Evolutionary conservation across 37 sponge, comb jelly and placozoan genomes (phyloP).

Genomic region (Oopsacas minuta): DNA sequence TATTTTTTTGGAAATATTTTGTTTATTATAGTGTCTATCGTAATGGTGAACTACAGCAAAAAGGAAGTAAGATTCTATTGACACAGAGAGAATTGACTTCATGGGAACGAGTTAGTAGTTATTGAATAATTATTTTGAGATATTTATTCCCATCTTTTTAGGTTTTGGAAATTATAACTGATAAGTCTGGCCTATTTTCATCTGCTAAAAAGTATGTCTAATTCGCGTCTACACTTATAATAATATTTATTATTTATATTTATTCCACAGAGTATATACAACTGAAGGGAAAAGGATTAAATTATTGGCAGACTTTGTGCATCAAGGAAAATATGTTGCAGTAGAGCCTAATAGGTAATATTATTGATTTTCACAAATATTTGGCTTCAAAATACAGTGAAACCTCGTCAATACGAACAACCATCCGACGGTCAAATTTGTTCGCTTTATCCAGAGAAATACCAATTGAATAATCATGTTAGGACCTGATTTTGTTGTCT

Average conservation of each 20-base stretch:
- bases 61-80: neutral
- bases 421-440: too few relatives aligned
- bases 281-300: conserved; percentile 1
- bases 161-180: neutral
- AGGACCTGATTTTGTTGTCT: too few relatives aligned
- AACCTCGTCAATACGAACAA: too few relatives aligned
- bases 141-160: neutral
- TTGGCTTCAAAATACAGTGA: too few relatives aligned
- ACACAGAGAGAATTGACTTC: conserved; percentile 5
- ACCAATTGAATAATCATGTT: too few relatives aligned
- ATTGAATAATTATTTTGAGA: too few relatives aligned
- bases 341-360: conserved; percentile 8
- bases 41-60: neutral
- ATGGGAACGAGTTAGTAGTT: neutral
- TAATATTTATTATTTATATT: neutral
- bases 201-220: neutral
- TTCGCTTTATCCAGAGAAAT: too few relatives aligned
- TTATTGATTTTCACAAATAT: too few relatives aligned
- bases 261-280: neutral
- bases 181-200: neutral
- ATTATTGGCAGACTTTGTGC: neutral
- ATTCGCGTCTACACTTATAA: neutral
- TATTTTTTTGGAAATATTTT: too few relatives aligned
- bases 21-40: neutral
- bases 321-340: conserved; percentile 12